phyloP scores from a whole-genome alignment of 2,113 vertebrate genomes.

The Cranoglanis bouderius region DNA sequence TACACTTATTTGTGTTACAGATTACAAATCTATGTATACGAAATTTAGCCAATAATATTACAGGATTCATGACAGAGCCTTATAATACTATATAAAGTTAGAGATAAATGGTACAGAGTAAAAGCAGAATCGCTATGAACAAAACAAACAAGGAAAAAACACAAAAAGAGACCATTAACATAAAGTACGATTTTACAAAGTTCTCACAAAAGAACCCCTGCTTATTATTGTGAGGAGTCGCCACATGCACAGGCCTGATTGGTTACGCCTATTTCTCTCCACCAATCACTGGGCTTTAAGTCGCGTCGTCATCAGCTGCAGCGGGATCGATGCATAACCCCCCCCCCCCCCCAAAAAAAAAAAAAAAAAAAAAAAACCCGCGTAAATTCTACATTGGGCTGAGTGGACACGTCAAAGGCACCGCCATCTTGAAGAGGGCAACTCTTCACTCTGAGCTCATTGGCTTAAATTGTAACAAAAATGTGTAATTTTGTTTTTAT shows the following conservation, averaged over 20 bases:
- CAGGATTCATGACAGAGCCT: neutral
- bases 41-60: neutral
- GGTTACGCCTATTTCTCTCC: neutral
- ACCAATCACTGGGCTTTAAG: slow-evolving; percentile 29
- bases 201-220: neutral
- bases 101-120: neutral
- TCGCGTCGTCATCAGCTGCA: slow-evolving; percentile 24
- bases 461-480: neutral
- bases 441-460: neutral
- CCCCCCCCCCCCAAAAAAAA: too few species aligned
- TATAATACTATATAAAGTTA: neutral
- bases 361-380: neutral
- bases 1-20: neutral
- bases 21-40: neutral
- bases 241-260: neutral
- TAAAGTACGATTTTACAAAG: neutral
- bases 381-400: neutral
- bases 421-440: slow-evolving; percentile 8
- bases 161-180: neutral
- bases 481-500: neutral
- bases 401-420: neutral
- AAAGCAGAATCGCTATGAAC: neutral
- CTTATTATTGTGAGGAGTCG: neutral
- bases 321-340: neutral
- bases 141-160: neutral